phyloP scores from a whole-genome alignment of 2,113 vertebrate species.

The Triplophysa rosa region DNA sequence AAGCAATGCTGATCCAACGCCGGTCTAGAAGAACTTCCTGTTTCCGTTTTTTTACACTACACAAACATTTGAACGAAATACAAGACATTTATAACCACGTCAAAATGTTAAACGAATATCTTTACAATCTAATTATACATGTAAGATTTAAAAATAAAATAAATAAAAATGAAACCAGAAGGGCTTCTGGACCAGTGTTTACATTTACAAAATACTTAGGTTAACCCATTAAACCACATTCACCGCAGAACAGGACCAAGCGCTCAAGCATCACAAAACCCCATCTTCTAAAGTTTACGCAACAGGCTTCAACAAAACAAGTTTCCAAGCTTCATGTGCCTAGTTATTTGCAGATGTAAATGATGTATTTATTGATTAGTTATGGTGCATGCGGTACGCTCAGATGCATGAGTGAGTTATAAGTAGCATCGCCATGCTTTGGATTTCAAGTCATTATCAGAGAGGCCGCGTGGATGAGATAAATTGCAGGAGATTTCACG shows the following conservation, averaged over 20 bases:
- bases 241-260: neutral
- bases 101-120: no score
- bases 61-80: no score
- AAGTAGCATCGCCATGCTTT: slow-evolving; percentile 44
- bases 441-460: slow-evolving; percentile 52
- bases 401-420: slow-evolving; percentile 53
- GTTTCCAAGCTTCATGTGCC: slow-evolving; percentile 7
- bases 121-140: no score
- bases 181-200: no score
- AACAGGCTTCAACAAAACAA: neutral
- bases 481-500: slow-evolving; percentile 56
- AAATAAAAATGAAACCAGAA: no score
- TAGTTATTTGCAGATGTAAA: slow-evolving; percentile 30
- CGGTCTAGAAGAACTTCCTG: no score
- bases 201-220: no score
- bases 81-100: no score
- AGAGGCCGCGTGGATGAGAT: slow-evolving; percentile 45
- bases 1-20: no score
- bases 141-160: no score
- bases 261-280: neutral
- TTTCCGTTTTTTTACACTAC: no score
- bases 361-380: slow-evolving; percentile 52
- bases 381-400: slow-evolving; percentile 18
- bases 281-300: neutral
- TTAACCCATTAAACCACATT: no score